Evolutionary conservation across 1,140 invertebrate genomes (phyloP), one percentile per base, ranked within the genome.

Genomic region (Thaumetopoea pityocampa): DNA sequence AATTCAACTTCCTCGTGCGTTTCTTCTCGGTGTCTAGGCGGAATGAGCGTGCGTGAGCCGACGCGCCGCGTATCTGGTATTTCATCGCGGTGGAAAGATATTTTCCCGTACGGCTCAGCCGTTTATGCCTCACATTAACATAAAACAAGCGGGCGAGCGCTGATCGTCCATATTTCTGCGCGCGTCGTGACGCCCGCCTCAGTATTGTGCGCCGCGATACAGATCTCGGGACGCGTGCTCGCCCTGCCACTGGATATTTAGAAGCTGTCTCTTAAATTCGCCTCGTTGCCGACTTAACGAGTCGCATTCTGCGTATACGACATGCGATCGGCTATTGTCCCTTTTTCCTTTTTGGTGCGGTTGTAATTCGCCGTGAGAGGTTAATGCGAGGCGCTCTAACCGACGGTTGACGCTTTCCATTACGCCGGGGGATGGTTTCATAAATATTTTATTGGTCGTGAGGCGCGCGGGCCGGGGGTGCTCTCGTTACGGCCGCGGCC

Each of bases 241-340:
- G 56, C 63, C 52, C 67, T 66, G 67, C 67, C 59, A 59, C 58
- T 70, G 74, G 72, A 77, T 77, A 78, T 82, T 82, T 82, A 82
- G 78, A 80, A 82, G 71, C 72, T 71, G 73, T 77, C 73, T 67
- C 73, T 78, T 82, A 78, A 78, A 81, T 79, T 63, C 67, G 69
- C 59, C 56, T 65, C 68, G 59, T 63, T 53, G 58, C 60, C 68
- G 72, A 79, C 65, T 73, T 82, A 82, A 82, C 78, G 78, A 80
- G 67, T 73, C 65, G 63, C 61, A 65, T 70, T 72, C 70, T 74
- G 71, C 74, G 74, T 78, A 68, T 65, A 63, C 60, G 72, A 72
- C 68, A 73, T 67, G 70, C 63, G 67, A 79, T 69, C 74, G 63
- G 63, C 74, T 70, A 74, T 77, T 80, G 76, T 80, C 65, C 64